Evolutionary conservation across 2,113 vertebrate species (phyloP).

Genomic region (Macheiramphus alcinus): DNA sequence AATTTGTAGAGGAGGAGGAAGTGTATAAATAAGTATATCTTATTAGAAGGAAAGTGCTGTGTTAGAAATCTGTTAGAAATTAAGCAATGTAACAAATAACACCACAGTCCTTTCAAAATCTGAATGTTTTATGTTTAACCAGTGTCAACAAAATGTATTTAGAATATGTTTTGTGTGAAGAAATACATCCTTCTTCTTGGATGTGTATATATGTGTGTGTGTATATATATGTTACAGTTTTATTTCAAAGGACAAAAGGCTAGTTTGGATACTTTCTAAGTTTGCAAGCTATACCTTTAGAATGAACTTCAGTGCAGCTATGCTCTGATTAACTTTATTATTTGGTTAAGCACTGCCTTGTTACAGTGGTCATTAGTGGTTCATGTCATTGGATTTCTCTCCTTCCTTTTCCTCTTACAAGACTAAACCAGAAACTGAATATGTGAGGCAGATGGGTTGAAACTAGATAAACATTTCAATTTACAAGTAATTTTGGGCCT

Average conservation of each 20-base stretch:
- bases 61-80: neutral
- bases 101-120: neutral
- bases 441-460: neutral
- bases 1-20: neutral
- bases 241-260: neutral
- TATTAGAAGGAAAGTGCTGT: neutral
- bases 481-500: neutral
- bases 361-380: neutral
- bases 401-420: neutral
- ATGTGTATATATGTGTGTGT: neutral
- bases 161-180: neutral
- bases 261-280: neutral
- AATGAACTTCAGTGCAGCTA: neutral
- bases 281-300: neutral
- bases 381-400: neutral
- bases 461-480: neutral
- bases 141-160: neutral
- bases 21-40: neutral
- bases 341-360: neutral
- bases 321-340: neutral
- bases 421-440: neutral
- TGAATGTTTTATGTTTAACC: neutral
- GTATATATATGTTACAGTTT: neutral
- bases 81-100: neutral
- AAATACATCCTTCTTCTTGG: neutral